Percentiles rank a stretch among this genome's conserved stretches.
Conservation (phyloP, 2,888 invertebrate genomes). For the Abrostola triplasia region DNA sequence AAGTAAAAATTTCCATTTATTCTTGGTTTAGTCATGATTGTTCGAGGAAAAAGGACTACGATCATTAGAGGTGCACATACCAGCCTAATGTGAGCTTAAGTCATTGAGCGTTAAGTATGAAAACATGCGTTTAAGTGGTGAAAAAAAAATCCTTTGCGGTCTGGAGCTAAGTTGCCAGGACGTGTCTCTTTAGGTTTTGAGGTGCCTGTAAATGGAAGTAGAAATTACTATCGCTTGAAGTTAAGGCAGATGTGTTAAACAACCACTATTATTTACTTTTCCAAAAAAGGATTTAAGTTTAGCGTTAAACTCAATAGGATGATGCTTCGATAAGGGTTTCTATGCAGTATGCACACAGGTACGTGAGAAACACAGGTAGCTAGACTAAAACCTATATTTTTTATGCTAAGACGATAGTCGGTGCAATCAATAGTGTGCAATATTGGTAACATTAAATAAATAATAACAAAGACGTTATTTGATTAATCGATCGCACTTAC, state of each 20-base stretch:
- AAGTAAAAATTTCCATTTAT: not conserved
- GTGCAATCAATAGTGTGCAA: slow-evolving; percentile 13
- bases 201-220: not conserved
- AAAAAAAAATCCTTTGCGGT: slow-evolving; percentile 26
- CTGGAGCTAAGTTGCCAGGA: not conserved
- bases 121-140: slow-evolving; percentile 36
- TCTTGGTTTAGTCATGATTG: slow-evolving; percentile 18
- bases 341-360: too few relatives aligned
- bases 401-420: too few relatives aligned
- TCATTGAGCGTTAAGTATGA: slow-evolving; percentile 35
- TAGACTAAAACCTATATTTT: too few relatives aligned
- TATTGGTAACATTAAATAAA: slow-evolving; percentile 25
- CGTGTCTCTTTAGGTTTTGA: not conserved
- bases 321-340: too few relatives aligned
- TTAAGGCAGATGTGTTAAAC: too few relatives aligned
- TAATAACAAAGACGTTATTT: slow-evolving; percentile 21
- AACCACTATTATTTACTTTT: too few relatives aligned
- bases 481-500: slow-evolving; percentile 18
- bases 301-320: too few relatives aligned
- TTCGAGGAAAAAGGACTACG: slow-evolving; percentile 11
- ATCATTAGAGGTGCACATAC: slow-evolving; percentile 26
- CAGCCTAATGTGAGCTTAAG: slow-evolving; percentile 29
- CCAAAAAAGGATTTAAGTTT: too few relatives aligned
- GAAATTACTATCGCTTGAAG: too few relatives aligned
- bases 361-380: too few relatives aligned